phyloP scores from a whole-genome alignment of 2,113 vertebrate genomes.

The Neodon shergylaensis region DNA sequence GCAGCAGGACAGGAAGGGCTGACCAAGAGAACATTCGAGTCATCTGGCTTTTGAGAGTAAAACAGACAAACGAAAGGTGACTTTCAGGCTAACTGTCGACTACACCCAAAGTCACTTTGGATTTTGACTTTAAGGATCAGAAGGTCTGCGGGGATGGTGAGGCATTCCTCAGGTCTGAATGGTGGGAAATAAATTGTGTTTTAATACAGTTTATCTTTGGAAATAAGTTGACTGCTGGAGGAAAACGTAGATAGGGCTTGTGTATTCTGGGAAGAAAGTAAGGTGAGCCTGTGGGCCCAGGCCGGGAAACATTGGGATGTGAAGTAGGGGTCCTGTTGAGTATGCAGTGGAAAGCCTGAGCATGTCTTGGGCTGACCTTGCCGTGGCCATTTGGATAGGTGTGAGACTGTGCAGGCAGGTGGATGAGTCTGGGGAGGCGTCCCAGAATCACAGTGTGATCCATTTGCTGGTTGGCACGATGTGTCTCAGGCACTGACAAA shows the following conservation, averaged over 20 bases:
- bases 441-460: not conserved
- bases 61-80: slow-evolving; percentile 23
- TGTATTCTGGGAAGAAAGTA: not conserved
- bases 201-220: not conserved
- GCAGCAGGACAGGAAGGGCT: not conserved
- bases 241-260: not conserved
- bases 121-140: slow-evolving; percentile 14
- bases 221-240: not conserved
- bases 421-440: not conserved
- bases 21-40: not conserved
- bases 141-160: not conserved
- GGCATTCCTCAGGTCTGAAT: not conserved
- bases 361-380: not conserved
- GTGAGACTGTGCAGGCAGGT: not conserved
- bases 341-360: not conserved
- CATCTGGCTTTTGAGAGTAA: slow-evolving; percentile 12
- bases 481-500: not conserved
- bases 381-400: not conserved
- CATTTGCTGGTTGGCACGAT: not conserved
- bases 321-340: too few species aligned
- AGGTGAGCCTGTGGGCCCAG: not conserved
- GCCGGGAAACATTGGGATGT: not conserved
- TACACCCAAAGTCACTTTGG: slow-evolving; percentile 30
- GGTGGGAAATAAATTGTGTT: not conserved
- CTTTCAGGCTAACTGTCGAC: slow-evolving; percentile 18